These are phyloP conservation scores for Gymnogyps californianus DNA, from an alignment of 2,113 vertebrate genomes.

Conservation along the genomic window DNA sequence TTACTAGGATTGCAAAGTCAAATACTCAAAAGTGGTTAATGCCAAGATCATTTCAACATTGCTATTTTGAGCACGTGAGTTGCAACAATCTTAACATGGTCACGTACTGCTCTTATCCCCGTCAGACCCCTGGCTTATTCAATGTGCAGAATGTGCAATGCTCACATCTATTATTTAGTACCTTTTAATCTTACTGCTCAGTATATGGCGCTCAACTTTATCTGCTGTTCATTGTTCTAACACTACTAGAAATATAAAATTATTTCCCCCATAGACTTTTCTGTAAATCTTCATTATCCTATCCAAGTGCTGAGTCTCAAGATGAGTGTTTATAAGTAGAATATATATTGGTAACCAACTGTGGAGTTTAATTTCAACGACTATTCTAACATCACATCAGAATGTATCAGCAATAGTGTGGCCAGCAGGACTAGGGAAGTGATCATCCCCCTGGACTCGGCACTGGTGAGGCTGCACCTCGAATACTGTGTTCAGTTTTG, in stretches of 20 bases:
- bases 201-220: not conserved
- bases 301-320: not conserved
- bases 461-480: not conserved
- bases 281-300: not conserved
- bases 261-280: not conserved
- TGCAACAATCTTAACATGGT: not conserved
- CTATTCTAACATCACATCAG: not conserved
- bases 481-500: not conserved
- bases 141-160: not conserved
- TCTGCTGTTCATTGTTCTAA: not conserved
- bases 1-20: not conserved
- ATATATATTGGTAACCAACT: not conserved
- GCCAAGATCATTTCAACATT: not conserved
- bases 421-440: not conserved
- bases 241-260: not conserved
- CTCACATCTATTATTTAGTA: not conserved
- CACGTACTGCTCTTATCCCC: not conserved
- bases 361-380: not conserved
- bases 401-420: not conserved
- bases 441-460: accelerated
- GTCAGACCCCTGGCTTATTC: not conserved
- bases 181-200: not conserved
- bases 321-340: not conserved
- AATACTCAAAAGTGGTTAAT: not conserved
- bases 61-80: not conserved